Evolutionary conservation across 2,797 vertebrate genomes (phyloP), one percentile per base, ranked within the genome.

Genomic region (Lepus oiostolus): DNA sequence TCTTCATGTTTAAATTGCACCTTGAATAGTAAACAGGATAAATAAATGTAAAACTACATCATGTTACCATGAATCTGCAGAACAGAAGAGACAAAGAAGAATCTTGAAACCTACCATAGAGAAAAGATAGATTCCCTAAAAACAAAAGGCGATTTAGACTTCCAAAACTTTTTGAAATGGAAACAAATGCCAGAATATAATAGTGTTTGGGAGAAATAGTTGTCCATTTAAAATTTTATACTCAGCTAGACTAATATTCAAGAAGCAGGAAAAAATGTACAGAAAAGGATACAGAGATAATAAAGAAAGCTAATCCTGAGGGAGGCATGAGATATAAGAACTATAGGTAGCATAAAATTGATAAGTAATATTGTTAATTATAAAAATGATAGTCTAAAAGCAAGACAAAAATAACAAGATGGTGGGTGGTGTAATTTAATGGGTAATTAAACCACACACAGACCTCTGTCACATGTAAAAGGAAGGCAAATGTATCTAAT

Each of bases 221-320:
- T 62, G 52, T 90, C 79, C 79, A 30, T 75, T 93, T 91, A 72
- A 32, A 72, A 91, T 89, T 81, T 94, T 95, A 81, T 93, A 80
- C 38, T 93, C 58, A 86, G 19, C 81, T 93, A 63, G 82, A 74
- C 26, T 90, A 88, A 50, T 75, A 80, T 94, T 95, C 58, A 92
- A 88, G 65, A 67, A 95, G 38, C 52, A 52, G 19, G 5, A 28
- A 91, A 85, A 88, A 83, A 24, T 79, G 26, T 3, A 82, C 19
- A 85, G 67, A n/a, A 70, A 81, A 94, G 11, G 17, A 50, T 71
- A 63, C 65, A 93, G 24, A 72, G n/a, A 47, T 76, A 79, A 93
- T 62, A 91, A 93, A 68, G 3, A 80, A 87, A 81, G 71, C 62
- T 50, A 72, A 68, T 17, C 22, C 19, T 52, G 30, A 92, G 28